Evolutionary conservation across 2,113 vertebrate genomes (phyloP).

Genomic region (Opisthocomus hoazin): DNA sequence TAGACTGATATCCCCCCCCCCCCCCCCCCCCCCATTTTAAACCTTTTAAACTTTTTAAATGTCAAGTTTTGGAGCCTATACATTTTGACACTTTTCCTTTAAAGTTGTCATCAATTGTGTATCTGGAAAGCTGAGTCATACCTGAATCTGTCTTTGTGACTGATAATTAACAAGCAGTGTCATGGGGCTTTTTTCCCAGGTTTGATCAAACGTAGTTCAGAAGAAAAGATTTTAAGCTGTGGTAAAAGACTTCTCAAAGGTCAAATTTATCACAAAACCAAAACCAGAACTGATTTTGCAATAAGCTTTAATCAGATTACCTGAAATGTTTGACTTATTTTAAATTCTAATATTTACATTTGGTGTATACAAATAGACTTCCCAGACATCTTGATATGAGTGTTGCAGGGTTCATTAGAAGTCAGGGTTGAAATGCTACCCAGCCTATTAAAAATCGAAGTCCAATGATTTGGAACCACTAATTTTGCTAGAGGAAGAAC

Average conservation of each 20-base stretch:
- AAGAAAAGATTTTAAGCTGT: background rate
- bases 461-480: background rate
- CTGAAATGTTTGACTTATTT: background rate
- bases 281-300: background rate
- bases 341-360: background rate
- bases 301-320: background rate
- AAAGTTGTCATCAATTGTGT: background rate
- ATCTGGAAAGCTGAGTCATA: background rate
- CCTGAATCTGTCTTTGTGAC: background rate
- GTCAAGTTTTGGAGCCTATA: background rate
- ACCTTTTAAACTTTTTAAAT: background rate
- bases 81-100: background rate
- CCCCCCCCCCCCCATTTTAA: fast-evolving
- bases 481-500: background rate
- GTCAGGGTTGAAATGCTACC: background rate
- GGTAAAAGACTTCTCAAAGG: background rate
- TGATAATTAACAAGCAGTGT: background rate
- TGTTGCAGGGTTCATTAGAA: background rate
- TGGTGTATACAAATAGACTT: background rate
- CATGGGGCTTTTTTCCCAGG: background rate
- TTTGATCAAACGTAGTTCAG: background rate
- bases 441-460: background rate
- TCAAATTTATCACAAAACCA: background rate
- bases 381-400: background rate
- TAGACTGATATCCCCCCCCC: fast-evolving